These are phyloP conservation scores for Brachyhypopomus gauderio DNA, from an alignment of 2,113 vertebrate genomes.

Conservation along the genomic window DNA sequence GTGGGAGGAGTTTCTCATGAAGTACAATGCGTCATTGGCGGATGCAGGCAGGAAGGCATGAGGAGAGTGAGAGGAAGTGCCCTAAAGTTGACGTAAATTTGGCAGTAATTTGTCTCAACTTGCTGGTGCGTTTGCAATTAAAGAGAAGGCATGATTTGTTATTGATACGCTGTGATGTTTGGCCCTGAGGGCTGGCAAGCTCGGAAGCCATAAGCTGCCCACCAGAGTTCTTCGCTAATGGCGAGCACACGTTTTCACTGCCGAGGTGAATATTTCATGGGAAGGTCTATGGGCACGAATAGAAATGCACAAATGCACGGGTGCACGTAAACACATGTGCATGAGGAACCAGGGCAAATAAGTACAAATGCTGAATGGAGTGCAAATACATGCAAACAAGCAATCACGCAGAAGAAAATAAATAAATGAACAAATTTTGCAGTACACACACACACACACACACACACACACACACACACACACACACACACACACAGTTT, in stretches of 20 bases:
- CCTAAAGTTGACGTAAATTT: not conserved
- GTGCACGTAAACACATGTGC: not conserved
- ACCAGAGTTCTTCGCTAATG: not conserved
- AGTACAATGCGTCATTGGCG: not conserved
- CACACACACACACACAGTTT: too few relatives aligned
- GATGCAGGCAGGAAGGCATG: not conserved
- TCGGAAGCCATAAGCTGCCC: too few relatives aligned
- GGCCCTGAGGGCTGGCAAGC: too few relatives aligned
- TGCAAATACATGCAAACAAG: not conserved
- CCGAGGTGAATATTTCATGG: slow-evolving; percentile 11
- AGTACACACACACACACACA: too few relatives aligned
- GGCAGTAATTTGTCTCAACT: not conserved
- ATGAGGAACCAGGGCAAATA: too few relatives aligned
- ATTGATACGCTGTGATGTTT: not conserved
- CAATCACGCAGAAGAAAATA: not conserved
- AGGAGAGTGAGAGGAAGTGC: not conserved
- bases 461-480: too few relatives aligned
- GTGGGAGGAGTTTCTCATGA: not conserved
- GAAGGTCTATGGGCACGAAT: not conserved
- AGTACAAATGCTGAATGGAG: not conserved
- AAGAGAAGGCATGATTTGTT: not conserved
- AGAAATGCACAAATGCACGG: not conserved
- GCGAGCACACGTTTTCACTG: slow-evolving; percentile 8
- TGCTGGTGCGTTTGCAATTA: not conserved
- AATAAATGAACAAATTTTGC: not conserved